Evolutionary conservation across 2,888 invertebrate species (phyloP), one percentile per base, ranked within the genome.

Genomic region (Meteorus colon): DNA sequence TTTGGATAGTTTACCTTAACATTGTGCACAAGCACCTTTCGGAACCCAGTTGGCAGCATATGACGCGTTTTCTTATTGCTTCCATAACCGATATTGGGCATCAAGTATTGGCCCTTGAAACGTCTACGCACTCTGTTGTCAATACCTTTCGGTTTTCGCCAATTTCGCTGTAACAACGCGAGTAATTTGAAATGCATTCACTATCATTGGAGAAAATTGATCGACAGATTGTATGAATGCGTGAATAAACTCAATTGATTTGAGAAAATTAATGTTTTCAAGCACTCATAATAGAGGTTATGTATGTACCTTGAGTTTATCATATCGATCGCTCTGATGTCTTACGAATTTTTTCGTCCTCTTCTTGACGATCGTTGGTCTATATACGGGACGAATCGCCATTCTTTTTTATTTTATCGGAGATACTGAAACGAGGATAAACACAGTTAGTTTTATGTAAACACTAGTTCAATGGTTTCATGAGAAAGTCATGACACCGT

Each of bases 101-200:
- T 99, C 92, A 97, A 92, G 89, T 95, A 97, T 90, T 98, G 98
- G 41, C 99, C 99, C 95, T 99, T 99, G 93, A 99, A 99, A 85
- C 98, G 94, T 90, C 99, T 95, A 84, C 99, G 95, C 68, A 99
- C 99, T 91, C 99, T 94, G 94, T 99, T 99, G 92, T 99, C 99
- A 91, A 99, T 99, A 97, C 99, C 99, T 92, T 98, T 98, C 27
- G 99, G 99, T 92, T 98, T 99, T 90, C 99, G 95, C 99, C 99
- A 99, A 94, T 96, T 98, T 84, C 96, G 93, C 96, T 97, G 24
- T 90, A 81, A 63, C 31, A 75, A 80, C 76, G 24, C 24, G 24
- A 72, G 68, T 24, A 65, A 62, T 73, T 76, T 68, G n/a, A 4
- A 63, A 29, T 19, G n/a, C 0, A 31, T n/a, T 48, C 19, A 19